These are phyloP conservation scores for Pseudochirops cupreus DNA, from an alignment of 2,797 vertebrate genomes.

Conservation along the genomic window DNA sequence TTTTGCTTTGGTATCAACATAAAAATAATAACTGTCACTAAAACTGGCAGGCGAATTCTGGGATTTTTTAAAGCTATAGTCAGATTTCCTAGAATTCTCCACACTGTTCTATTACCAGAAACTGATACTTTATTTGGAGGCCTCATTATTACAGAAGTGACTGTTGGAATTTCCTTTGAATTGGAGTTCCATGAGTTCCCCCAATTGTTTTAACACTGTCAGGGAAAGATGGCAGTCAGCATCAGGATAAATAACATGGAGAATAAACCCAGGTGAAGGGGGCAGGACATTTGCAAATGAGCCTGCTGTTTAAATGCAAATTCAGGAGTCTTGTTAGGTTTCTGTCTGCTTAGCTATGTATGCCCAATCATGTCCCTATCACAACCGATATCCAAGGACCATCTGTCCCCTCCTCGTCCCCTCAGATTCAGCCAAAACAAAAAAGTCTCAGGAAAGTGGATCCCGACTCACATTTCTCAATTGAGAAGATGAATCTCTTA, in stretches of 20 bases:
- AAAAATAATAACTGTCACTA: conserved; percentile 73
- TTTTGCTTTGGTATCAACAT: conserved; percentile 60
- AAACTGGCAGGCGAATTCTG: conserved; percentile 56
- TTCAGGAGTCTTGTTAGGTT: not conserved
- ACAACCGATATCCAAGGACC: not conserved
- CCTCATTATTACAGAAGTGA: conserved; percentile 74
- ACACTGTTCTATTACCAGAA: conserved; percentile 67
- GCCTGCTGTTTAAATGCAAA: not conserved
- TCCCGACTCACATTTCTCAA: not conserved
- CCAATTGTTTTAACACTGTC: conserved; percentile 1
- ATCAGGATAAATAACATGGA: conserved; percentile 14
- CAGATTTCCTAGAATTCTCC: conserved; percentile 60
- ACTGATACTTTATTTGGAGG: conserved; percentile 54
- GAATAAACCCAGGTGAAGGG: conserved; percentile 39
- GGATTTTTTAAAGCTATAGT: conserved; percentile 59
- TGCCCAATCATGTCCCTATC: not conserved
- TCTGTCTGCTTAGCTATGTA: not conserved
- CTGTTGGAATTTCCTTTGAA: conserved; percentile 64
- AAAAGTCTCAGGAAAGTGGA: not conserved
- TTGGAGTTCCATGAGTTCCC: not conserved
- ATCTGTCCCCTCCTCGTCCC: not conserved
- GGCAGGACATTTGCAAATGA: conserved; percentile 31
- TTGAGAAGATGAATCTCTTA: not conserved
- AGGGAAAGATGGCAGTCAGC: conserved; percentile 15
- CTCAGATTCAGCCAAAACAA: not conserved